These are phyloP conservation scores for Palloptera scutellata DNA, from an alignment of 2,888 invertebrate species.

Conservation along the genomic window DNA sequence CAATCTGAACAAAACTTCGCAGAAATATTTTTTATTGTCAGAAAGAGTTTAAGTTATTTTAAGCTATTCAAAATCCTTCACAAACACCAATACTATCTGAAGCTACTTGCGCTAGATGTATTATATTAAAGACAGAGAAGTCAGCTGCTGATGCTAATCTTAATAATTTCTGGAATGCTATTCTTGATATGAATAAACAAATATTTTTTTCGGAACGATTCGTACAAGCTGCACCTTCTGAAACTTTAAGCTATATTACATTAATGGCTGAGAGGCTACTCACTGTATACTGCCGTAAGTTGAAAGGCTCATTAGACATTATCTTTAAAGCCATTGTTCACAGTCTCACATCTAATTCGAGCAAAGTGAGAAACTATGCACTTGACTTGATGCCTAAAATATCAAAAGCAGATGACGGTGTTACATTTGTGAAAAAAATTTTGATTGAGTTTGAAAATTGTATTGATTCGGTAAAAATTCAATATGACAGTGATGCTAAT, in stretches of 20 bases:
- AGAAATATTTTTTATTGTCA: too few relatives aligned
- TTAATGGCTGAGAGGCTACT: slow-evolving; percentile 77
- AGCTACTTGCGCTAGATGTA: slow-evolving; percentile 74
- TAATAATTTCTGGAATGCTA: slow-evolving; percentile 72
- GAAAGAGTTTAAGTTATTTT: too few relatives aligned
- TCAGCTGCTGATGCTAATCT: slow-evolving; percentile 65
- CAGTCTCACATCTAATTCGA: slow-evolving; percentile 72
- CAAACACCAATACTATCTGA: slow-evolving; percentile 77
- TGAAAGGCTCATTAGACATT: slow-evolving; percentile 73
- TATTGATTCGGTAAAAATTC: slow-evolving; percentile 71
- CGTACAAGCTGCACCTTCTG: slow-evolving; percentile 74
- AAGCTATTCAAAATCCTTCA: slow-evolving; percentile 77
- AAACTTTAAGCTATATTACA: slow-evolving; percentile 76
- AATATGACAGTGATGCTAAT: slow-evolving; percentile 48
- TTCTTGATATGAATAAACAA: slow-evolving; percentile 80
- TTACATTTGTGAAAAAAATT: slow-evolving; percentile 71
- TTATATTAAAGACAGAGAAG: slow-evolving; percentile 72
- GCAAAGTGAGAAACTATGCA: slow-evolving; percentile 71
- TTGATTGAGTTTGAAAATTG: slow-evolving; percentile 73
- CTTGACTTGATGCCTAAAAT: slow-evolving; percentile 70
- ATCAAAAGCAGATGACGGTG: slow-evolving; percentile 69
- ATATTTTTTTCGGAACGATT: slow-evolving; percentile 85
- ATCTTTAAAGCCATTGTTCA: slow-evolving; percentile 77
- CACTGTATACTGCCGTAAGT: slow-evolving; percentile 73
- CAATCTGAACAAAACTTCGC: too few relatives aligned